Conservation (phyloP, 1,140 invertebrate genomes). For the Drosophila murphyi region DNA sequence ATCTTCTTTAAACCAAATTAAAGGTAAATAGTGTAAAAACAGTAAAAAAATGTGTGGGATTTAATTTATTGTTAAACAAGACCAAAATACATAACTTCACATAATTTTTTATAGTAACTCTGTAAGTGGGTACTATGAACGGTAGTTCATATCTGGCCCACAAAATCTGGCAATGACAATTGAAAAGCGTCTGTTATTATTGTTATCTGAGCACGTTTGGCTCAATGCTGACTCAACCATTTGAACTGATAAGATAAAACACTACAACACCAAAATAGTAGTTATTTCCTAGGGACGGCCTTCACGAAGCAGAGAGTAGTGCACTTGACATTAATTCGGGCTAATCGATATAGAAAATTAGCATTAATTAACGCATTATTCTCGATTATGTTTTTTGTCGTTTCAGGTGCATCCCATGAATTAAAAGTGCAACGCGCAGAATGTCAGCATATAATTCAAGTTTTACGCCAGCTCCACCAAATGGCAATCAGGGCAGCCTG, state of each 20-base stretch:
- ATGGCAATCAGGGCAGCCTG: slow-evolving; percentile 52
- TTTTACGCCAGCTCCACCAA: slow-evolving; percentile 60
- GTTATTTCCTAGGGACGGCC: slow-evolving; percentile 1
- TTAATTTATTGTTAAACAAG: too few relatives aligned
- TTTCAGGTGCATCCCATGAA: slow-evolving; percentile 72
- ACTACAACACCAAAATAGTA: neutral
- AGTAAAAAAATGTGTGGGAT: neutral
- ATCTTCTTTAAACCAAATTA: neutral
- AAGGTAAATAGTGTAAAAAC: neutral
- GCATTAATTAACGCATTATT: slow-evolving; percentile 20
- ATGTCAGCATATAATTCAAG: slow-evolving; percentile 80
- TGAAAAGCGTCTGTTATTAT: neutral
- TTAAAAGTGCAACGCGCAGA: slow-evolving; percentile 42
- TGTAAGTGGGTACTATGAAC: neutral
- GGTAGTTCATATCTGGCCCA: slow-evolving; percentile 2
- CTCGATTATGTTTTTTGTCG: neutral
- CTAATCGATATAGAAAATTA: neutral
- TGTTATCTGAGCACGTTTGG: slow-evolving; percentile 36
- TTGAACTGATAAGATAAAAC: slow-evolving; percentile 35
- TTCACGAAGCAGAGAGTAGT: neutral
- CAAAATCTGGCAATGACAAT: slow-evolving; percentile 11
- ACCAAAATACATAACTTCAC: too few relatives aligned
- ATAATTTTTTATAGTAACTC: too few relatives aligned
- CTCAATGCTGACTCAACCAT: slow-evolving; percentile 15
- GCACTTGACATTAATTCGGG: neutral